phyloP scores from a whole-genome alignment of 2,113 vertebrate species.

The Megaceryle maxima region DNA sequence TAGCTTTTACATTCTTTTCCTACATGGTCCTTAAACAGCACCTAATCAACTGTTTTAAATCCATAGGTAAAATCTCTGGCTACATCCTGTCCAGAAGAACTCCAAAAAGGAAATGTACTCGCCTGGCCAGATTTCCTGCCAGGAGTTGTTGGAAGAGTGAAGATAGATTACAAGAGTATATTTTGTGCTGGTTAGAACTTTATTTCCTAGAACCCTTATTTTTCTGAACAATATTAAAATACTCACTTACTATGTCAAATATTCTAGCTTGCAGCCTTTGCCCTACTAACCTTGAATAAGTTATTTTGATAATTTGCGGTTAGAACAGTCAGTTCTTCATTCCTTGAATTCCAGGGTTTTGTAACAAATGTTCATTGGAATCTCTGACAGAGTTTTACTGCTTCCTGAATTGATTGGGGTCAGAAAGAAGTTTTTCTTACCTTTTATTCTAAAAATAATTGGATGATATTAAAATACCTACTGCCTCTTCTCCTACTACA shows the following conservation, averaged over 20 bases:
- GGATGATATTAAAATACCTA: not conserved
- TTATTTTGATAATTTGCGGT: constrained; percentile 28
- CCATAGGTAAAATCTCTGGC: constrained; percentile 89
- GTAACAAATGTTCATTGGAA: constrained; percentile 37
- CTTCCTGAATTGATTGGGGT: constrained; percentile 48
- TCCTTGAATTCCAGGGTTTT: constrained; percentile 38
- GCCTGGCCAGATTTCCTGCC: constrained; percentile 96
- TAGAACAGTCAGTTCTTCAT: constrained; percentile 26
- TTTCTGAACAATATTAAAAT: not conserved
- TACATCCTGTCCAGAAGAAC: constrained; percentile 88
- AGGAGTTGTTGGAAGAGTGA: constrained; percentile 90
- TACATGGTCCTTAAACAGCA: not conserved
- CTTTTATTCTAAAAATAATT: not conserved
- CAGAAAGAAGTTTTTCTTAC: not conserved
- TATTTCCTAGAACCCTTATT: constrained; percentile 19
- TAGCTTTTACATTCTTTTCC: not conserved
- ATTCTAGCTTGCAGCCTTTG: not conserved
- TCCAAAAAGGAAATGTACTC: constrained; percentile 90
- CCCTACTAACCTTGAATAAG: not conserved
- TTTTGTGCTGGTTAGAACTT: constrained; percentile 90
- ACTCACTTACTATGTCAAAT: not conserved
- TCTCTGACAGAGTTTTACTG: constrained; percentile 34
- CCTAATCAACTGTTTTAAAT: constrained; percentile 60
- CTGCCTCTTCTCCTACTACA: not conserved
- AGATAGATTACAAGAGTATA: constrained; percentile 86